Conservation (phyloP, 2,888 invertebrate species). For the Andrena marginata region DNA sequence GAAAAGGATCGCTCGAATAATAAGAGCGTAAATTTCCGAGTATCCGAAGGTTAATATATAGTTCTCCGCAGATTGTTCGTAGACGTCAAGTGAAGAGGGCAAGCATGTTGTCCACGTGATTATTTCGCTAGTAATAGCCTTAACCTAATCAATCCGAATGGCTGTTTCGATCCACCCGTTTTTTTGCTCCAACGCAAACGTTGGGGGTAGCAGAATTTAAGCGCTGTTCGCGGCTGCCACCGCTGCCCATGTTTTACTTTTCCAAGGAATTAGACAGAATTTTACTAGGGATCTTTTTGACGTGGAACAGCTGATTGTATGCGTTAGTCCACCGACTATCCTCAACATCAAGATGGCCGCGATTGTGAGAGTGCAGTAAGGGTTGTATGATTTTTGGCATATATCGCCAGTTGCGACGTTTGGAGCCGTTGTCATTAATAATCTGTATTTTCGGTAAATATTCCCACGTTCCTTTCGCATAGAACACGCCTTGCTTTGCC, state of each 20-base stretch:
- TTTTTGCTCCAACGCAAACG: background rate
- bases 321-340: constrained; percentile 52
- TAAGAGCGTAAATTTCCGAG: background rate
- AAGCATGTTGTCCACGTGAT: constrained; percentile 20
- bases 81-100: constrained; percentile 2
- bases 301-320: constrained; percentile 73
- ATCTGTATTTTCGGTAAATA: constrained; percentile 71
- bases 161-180: background rate
- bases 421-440: constrained; percentile 68
- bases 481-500: background rate
- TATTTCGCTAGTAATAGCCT: constrained; percentile 12
- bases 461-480: constrained; percentile 13
- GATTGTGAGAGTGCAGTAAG: constrained; percentile 73
- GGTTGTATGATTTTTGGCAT: constrained; percentile 71
- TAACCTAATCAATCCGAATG: constrained; percentile 25
- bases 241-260: background rate
- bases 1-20: background rate
- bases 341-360: constrained; percentile 76
- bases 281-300: constrained; percentile 62
- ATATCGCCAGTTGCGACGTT: constrained; percentile 72
- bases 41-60: background rate
- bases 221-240: background rate
- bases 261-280: constrained; percentile 7
- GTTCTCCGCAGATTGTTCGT: constrained; percentile 9
- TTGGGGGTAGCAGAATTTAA: background rate